Percentiles rank a stretch among this genome's conserved stretches.
These are phyloP conservation scores for Procapra przewalskii DNA, from an alignment of 2,113 vertebrate genomes.

Conservation along the genomic window DNA sequence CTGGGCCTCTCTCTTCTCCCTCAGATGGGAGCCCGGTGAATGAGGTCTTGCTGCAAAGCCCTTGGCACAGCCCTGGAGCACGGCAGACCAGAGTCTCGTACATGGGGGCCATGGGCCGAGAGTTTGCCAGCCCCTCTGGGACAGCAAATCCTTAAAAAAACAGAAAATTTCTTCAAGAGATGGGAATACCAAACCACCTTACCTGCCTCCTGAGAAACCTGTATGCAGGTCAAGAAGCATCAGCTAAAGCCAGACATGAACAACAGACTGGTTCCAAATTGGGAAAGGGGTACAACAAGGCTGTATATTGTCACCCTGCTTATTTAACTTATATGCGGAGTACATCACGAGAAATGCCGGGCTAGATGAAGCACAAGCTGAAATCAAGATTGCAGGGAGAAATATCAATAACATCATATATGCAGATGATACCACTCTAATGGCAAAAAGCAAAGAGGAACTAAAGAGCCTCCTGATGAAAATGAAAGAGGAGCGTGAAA, in stretches of 20 bases:
- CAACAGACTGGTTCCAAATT: neutral
- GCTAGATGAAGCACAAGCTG: neutral
- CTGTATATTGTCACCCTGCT: neutral
- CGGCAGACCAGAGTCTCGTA: fast-evolving
- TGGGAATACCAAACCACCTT: neutral
- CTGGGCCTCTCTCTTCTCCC: neutral
- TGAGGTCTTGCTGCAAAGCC: fast-evolving
- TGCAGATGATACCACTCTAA: neutral
- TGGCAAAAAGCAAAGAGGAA: neutral
- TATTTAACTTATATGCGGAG: neutral
- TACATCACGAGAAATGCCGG: neutral
- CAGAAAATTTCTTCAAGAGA: neutral
- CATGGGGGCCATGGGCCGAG: fast-evolving
- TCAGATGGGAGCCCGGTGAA: neutral
- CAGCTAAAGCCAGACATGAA: neutral
- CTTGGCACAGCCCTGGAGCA: neutral
- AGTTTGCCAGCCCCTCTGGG: neutral
- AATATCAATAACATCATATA: neutral
- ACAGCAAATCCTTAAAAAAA: neutral
- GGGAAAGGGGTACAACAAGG: neutral
- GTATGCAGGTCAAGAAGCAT: neutral
- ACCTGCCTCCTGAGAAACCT: neutral
- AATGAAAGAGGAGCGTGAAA: neutral
- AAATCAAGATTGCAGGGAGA: neutral
- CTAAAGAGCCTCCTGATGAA: neutral